These are phyloP conservation scores for Scaptomyza graminum DNA, from an alignment of 1,140 invertebrate species.

Conservation along the genomic window DNA sequence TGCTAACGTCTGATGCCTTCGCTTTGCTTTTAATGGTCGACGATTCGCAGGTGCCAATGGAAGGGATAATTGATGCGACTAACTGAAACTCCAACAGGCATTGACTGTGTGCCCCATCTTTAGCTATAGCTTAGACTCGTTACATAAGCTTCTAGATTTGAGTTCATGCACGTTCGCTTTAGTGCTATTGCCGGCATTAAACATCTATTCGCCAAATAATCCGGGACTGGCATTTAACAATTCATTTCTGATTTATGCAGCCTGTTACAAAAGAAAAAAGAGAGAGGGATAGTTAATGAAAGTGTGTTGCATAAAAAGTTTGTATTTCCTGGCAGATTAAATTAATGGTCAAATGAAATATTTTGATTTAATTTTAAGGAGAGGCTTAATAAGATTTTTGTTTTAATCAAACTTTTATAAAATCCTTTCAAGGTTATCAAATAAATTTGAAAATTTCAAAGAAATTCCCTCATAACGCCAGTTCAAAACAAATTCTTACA, in stretches of 20 bases:
- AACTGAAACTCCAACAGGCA: slow-evolving; percentile 31
- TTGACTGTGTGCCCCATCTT: slow-evolving; percentile 19
- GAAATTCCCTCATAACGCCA: no score
- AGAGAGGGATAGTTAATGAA: slow-evolving; percentile 18
- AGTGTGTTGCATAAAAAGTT: no score
- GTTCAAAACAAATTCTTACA: no score
- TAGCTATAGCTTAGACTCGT: neutral
- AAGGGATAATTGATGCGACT: slow-evolving; percentile 57
- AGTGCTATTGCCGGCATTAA: slow-evolving; percentile 47
- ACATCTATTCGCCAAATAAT: slow-evolving; percentile 38
- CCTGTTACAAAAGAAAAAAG: slow-evolving; percentile 35
- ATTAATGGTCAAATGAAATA: no score
- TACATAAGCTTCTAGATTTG: slow-evolving; percentile 49
- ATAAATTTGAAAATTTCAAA: no score
- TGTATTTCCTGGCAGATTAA: no score
- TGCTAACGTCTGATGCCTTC: slow-evolving; percentile 31
- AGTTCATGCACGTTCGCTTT: slow-evolving; percentile 58
- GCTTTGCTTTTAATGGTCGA: slow-evolving; percentile 44
- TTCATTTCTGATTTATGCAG: slow-evolving; percentile 37
- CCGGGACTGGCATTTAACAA: slow-evolving; percentile 50
- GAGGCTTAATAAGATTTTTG: no score
- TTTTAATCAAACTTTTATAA: no score
- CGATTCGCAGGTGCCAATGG: slow-evolving; percentile 31
- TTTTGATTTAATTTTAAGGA: no score
- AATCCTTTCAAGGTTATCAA: no score